Base-by-base conservation (phyloP, 2,888 invertebrate species). In the Zootermopsis nevadensis region DNA sequence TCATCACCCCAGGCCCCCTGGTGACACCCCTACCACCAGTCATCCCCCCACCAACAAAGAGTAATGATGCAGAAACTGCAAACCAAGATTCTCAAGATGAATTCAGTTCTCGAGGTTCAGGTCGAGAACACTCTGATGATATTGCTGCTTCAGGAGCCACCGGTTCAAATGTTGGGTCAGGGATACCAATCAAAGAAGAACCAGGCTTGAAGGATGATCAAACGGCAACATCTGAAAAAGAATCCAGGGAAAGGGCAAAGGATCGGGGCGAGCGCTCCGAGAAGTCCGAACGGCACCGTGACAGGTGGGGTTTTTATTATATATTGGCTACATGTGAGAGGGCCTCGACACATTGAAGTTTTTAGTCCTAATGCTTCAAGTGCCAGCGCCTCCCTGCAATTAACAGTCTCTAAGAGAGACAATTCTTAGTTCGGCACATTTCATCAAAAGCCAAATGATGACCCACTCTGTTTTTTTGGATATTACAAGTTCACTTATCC, bases 241-340 rank as follows among this genome's bases (percentile, higher is more conserved):
- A 83, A 38, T 24, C 66, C 12, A 81, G 81, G 60, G 83, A 79
- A 48, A 85, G 88, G 1, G 89, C 89, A 31, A 89, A 90, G 85
- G 91, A 91, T 2, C 87, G 91, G 67, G 66, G 82, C 48, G 91
- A 92, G 84, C 87, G 87, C 12, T 92, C 92, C n/a, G 91, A 92
- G 60, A 93, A 93, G 84, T 93, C 93, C 1, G 93, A 93, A 80
- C 90, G 93, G 85, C 90, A 91, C 86, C 90, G 93, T 87, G 93
- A 93, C 87, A 93, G 93, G 92, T 93, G 87, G 90, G 90, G 30
- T 19, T 19, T 22, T 7, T 27, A 12, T 55, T 55, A 55, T 22
- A 15, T 22, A 19, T 6, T 55, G 15, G 27, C 2, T 60, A 12
- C n/a, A 60, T n/a, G n/a, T 4, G n/a, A 53, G 19, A 48, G 15